Evolutionary conservation across 2,888 invertebrate species (phyloP), one percentile per base, ranked within the genome.

Genomic region (Eupithecia insigniata): DNA sequence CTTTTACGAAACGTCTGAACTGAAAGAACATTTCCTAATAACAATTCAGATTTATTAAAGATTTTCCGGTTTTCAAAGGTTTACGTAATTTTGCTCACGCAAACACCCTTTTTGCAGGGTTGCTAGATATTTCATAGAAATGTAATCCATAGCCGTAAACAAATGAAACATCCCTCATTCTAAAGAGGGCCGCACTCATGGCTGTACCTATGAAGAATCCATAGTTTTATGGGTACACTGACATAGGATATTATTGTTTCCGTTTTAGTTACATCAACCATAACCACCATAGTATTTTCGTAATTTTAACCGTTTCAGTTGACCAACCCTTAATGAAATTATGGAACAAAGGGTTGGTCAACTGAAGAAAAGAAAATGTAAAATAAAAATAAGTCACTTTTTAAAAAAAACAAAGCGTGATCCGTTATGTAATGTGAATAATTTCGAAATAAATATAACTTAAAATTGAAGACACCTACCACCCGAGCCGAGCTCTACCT

Each of bases 161-260:
- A 30, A 60, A 60, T 30, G 28, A 60, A 30, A 7, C 30, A 30
- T 30, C 30, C 30, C 28, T 30, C 28, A 8, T 18, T 60, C 30
- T 30, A 30, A 30, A 30, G 30, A 30, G 60, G 7, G n/a, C n/a
- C n/a, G 30, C 30, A 2, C 28, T 30, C 30, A 1, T 55, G 26
- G 22, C 46, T 22, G 22, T 10, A n/a, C 46, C 46, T 22, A 51
- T 22, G 46, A 55, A 55, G 30, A 28, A 60, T 2, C 30, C 26
- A 26, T 58, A 39, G 22, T 28, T 39, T n/a, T 55, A 65, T 65
- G 69, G 65, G 39, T 39, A 58, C 65, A 70, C 65, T 0, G 30
- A 58, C 36, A 70, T 65, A 5, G 39, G 65, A 65, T 65, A 70
- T 64, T 58, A 65, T 70, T 58, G 46, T 51, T 71, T 51, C 26